Evolutionary conservation across 2,113 vertebrate genomes (phyloP).

Genomic region (Nestor notabilis): DNA sequence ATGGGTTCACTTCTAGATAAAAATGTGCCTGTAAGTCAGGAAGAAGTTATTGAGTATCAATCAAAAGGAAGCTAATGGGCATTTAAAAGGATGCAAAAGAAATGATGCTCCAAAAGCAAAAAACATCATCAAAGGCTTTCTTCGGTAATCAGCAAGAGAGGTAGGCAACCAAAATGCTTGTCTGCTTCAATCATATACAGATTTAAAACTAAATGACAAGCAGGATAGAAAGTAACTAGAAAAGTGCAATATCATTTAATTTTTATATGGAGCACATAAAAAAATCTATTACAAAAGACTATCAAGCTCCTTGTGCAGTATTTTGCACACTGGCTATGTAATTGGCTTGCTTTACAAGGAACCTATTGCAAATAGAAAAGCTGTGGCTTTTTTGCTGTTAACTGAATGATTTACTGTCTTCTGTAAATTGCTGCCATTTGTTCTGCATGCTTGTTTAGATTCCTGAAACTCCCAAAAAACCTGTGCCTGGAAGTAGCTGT

Average conservation of each 20-base stretch:
- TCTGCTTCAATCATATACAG: neutral
- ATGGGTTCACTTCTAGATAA: neutral
- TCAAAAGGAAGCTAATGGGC: neutral
- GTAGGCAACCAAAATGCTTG: neutral
- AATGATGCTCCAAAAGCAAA: neutral
- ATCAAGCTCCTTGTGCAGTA: neutral
- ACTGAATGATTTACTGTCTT: slow-evolving; percentile 15
- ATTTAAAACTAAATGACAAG: neutral
- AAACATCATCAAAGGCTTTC: neutral
- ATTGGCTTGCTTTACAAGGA: neutral
- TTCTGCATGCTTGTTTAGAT: neutral
- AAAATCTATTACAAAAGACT: neutral
- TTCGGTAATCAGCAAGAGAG: neutral
- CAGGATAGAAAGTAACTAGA: neutral
- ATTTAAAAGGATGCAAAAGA: neutral
- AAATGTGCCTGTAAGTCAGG: neutral
- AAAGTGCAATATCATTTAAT: neutral
- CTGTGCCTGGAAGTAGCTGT: neutral
- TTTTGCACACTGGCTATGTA: neutral
- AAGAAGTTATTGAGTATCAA: neutral
- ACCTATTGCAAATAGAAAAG: neutral
- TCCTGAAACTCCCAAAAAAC: neutral
- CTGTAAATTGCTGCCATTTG: neutral
- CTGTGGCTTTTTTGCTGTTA: neutral
- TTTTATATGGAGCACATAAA: neutral